Base-by-base conservation (phyloP, 2,797 vertebrate species). In the Pygocentrus nattereri region DNA sequence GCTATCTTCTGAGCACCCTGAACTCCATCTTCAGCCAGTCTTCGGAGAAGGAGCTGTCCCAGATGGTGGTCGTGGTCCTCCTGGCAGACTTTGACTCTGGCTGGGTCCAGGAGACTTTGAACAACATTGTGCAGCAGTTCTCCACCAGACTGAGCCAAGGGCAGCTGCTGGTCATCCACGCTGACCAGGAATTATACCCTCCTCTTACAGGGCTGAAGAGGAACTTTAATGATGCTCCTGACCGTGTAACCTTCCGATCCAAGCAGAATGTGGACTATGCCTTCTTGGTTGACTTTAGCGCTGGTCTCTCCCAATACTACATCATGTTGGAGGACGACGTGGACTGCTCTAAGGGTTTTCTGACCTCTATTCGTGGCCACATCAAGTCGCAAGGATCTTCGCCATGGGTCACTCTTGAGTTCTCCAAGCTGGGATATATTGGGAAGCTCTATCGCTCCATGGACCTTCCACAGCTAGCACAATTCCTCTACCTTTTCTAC, bases 221-320 rank as follows among this genome's bases (percentile, higher is more conserved):
- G 65, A 96, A 95, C 73, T 93, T 86, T 78, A 94, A 94, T 0
- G 94, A 95, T 0, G 76, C 92, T 0, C 89, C 94, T 0, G 91
- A 94, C 0, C 91, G 96, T 0, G 95, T 96, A 18, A 89, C 58
- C 0, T 96, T 96, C 88, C 93, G 95, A 74, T 96, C 96, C 58
- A 96, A 96, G 88, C 97, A 99, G 92, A 98, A 98, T 0, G 81
- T 94, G 74, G 95, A 95, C 82, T 96, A 96, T 0, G 92, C 95
- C 27, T 96, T 95, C 89, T 94, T 99, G 78, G 79, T 97, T 0
- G 91, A 95, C 89, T 96, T 95, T 0, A 92, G 95, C 0, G 84
- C 87, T 61, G 90, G 93, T 79, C 91, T 97, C 5, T 95, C 96
- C 1, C 90, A 80, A 27, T 97, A 95, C 90, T 98, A 96, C 89